These are phyloP conservation scores for Ctenodactylus gundi DNA, from an alignment of 2,113 vertebrate species.

Conservation along the genomic window DNA sequence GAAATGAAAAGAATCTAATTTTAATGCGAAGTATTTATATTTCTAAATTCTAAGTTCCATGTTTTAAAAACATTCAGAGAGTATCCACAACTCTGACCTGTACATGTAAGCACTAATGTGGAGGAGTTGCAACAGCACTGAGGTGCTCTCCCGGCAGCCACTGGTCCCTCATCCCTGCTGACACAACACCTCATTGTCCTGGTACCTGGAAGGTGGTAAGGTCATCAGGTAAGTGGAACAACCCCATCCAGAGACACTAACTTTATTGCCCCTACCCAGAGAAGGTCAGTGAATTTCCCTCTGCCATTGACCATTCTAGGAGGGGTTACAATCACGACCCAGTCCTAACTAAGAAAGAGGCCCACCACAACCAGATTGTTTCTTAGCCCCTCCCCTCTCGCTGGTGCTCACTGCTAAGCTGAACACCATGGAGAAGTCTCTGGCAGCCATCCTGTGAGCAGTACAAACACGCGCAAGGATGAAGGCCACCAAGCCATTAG, in stretches of 20 bases:
- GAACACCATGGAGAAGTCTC: neutral
- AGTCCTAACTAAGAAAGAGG: neutral
- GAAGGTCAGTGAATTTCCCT: neutral
- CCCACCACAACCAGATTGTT: neutral
- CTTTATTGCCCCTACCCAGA: neutral
- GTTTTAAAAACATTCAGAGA: conserved; percentile 9
- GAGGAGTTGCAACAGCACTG: neutral
- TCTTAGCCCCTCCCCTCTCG: neutral
- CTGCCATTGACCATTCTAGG: neutral
- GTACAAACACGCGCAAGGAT: neutral
- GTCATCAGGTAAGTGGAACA: neutral
- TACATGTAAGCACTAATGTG: neutral
- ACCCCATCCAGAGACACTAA: neutral
- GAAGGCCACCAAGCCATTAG: neutral
- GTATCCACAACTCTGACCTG: neutral
- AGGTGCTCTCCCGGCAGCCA: neutral
- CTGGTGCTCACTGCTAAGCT: neutral
- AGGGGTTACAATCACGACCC: neutral
- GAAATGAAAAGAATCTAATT: neutral
- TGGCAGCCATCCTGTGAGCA: neutral
- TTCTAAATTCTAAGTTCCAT: neutral
- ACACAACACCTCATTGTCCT: neutral
- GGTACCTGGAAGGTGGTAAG: neutral
- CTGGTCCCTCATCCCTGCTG: neutral
- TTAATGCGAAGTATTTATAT: conserved; percentile 8